Evolutionary conservation across 2,113 vertebrate genomes (phyloP), one percentile per base, ranked within the genome.

Genomic region (Geothlypis trichas): DNA sequence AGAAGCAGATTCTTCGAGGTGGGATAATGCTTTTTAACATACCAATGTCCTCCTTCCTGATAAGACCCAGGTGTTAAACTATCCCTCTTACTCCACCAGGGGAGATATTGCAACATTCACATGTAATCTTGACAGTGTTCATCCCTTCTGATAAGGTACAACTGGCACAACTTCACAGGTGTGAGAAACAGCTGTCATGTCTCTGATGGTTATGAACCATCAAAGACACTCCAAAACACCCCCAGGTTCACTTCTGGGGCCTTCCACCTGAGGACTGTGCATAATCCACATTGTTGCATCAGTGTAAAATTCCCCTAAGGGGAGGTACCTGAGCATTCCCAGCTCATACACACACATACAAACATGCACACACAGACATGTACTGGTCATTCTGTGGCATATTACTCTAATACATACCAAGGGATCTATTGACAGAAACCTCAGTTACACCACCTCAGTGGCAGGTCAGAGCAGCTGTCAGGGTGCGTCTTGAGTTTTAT

Each of bases 11-110:
- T 5, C 9, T n/a, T 2, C 0, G 1, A 59, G 21, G 10, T 46
- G 19, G 10, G 30, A 35, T 16, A 55, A 71, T 55, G 24, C 4
- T 41, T 63, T 71, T 47, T 41, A 71, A 26, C 19, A 63, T 9
- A 24, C 7, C 3, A 47, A 14, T 30, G 24, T 54, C 19, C 6
- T 44, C 31, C 15, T 23, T 62, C 23, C 15, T 0, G 1, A 23
- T 16, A 39, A 62, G n/a, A 13, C 16, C 13, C 13, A n/a, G 39
- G n/a, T 62, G 57, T 47, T 39, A 46, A 78, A 69, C 28, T 16
- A n/a, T 20, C 12, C 15, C 8, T 46, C 8, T 69, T 54, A 28
- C n/a, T 18, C 57, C 12, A 28, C 6, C 33, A 52, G 15, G 9
- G 22, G 10, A 77, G 27, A 28, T 44, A 77, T 23, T 2, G 1